Conservation (phyloP, 92 coral and sea anemone species). For the Porites divaricata region DNA sequence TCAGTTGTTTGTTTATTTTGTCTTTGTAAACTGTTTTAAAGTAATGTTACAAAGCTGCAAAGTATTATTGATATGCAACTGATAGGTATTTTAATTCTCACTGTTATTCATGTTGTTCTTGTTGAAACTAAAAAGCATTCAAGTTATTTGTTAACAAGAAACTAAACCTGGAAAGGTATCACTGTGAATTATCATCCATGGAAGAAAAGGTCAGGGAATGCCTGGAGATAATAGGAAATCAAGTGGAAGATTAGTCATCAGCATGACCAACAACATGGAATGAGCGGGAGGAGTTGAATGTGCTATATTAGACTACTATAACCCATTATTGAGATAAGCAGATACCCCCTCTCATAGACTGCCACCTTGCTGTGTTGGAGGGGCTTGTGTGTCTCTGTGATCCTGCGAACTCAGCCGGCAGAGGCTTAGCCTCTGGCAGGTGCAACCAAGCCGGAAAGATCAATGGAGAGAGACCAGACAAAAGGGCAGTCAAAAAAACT, state of each 20-base stretch:
- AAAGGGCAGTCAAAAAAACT: conserved; percentile 11
- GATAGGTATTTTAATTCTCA: no score
- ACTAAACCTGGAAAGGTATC: neutral
- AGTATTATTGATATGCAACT: no score
- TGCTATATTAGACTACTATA: neutral
- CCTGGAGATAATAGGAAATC: conserved; percentile 3
- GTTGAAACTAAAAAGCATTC: neutral
- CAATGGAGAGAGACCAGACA: conserved; percentile 47
- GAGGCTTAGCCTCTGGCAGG: conserved; percentile 43
- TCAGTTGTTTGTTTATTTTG: no score
- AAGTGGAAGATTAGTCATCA: neutral
- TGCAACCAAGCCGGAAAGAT: conserved; percentile 48
- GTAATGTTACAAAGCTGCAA: no score
- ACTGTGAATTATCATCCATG: neutral
- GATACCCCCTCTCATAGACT: conserved; percentile 34
- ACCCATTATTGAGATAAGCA: neutral
- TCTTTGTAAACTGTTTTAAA: no score
- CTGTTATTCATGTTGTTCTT: neutral
- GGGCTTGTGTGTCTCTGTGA: conserved; percentile 44
- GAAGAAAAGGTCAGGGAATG: neutral
- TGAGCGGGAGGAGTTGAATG: neutral
- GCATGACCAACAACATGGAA: neutral
- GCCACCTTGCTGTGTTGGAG: conserved; percentile 40
- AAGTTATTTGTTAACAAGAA: neutral
- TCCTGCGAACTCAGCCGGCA: conserved; percentile 50